A percentile compares a stretch with the other conserved stretches of the same genome.
Conservation (phyloP, 2,888 invertebrate genomes). For the Notocelia uddmanniana region DNA sequence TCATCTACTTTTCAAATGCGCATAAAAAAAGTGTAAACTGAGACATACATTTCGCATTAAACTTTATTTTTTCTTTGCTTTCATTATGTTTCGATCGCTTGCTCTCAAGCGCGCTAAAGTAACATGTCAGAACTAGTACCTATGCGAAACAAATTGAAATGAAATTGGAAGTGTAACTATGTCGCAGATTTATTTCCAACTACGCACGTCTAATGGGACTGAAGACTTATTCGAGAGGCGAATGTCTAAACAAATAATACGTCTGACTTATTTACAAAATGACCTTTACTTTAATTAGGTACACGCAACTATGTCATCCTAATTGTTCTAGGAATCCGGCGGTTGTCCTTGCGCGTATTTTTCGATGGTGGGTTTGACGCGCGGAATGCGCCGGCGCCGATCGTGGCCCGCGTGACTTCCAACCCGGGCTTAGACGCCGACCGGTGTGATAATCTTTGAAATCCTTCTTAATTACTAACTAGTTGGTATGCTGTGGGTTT, state of each 20-base stretch:
- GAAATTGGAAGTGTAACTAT: too few species aligned
- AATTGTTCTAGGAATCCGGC: slow-evolving; percentile 58
- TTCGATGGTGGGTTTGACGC: slow-evolving; percentile 80
- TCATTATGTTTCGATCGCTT: too few species aligned
- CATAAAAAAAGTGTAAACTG: too few species aligned
- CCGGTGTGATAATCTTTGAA: slow-evolving; percentile 54
- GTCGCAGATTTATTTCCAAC: too few species aligned
- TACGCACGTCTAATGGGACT: background rate
- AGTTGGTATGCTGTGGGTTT: slow-evolving; percentile 49
- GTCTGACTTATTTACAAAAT: slow-evolving; percentile 23
- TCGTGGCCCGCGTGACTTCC: slow-evolving; percentile 79
- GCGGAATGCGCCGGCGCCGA: slow-evolving; percentile 76
- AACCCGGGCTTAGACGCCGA: slow-evolving; percentile 61
- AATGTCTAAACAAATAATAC: slow-evolving; percentile 10
- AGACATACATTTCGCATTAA: too few species aligned
- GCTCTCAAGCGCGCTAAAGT: too few species aligned
- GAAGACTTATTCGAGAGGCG: background rate
- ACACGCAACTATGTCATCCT: slow-evolving; percentile 36
- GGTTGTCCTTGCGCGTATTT: slow-evolving; percentile 72
- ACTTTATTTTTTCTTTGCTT: too few species aligned
- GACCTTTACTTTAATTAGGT: slow-evolving; percentile 25
- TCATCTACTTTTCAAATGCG: too few species aligned
- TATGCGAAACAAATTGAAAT: too few species aligned
- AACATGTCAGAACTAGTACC: too few species aligned
- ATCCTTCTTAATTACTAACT: slow-evolving; percentile 49